These are phyloP conservation scores for Phymastichus coffea DNA, from an alignment of 1,140 invertebrate genomes.

Conservation along the genomic window DNA sequence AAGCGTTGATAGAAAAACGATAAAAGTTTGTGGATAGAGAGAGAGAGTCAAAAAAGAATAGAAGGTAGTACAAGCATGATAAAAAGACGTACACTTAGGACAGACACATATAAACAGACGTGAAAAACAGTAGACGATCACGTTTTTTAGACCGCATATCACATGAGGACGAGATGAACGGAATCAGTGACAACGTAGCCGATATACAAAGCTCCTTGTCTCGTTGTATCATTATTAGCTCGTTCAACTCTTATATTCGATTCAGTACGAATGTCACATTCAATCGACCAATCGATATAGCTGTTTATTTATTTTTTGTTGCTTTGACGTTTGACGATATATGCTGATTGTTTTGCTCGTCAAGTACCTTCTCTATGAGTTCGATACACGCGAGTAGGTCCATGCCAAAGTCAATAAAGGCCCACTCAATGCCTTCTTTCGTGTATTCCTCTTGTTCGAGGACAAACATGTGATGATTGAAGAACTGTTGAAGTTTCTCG, in stretches of 20 bases:
- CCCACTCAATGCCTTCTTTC: slow-evolving; percentile 91
- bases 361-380: slow-evolving; percentile 91
- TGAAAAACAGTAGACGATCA: slow-evolving; percentile 55
- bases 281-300: slow-evolving; percentile 2
- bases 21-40: too few relatives aligned
- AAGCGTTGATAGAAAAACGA: too few relatives aligned
- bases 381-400: slow-evolving; percentile 96
- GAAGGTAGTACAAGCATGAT: too few relatives aligned
- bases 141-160: slow-evolving; percentile 18
- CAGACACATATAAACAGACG: slow-evolving; percentile 37
- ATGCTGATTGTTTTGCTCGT: slow-evolving; percentile 10
- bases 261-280: slow-evolving; percentile 19
- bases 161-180: slow-evolving; percentile 29
- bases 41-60: too few relatives aligned
- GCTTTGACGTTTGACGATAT: neutral
- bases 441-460: slow-evolving; percentile 98
- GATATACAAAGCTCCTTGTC: slow-evolving; percentile 26
- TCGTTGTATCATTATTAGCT: slow-evolving; percentile 27
- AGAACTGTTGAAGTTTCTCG: slow-evolving; percentile 96
- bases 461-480: slow-evolving; percentile 99
- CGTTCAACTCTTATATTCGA: slow-evolving; percentile 31
- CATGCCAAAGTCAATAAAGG: slow-evolving; percentile 98
- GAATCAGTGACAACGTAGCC: slow-evolving; percentile 10
- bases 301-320: slow-evolving; percentile 6
- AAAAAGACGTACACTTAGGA: slow-evolving; percentile 32